Evolutionary conservation across 1,140 invertebrate species (phyloP).

Genomic region (Drosophila sp.): DNA sequence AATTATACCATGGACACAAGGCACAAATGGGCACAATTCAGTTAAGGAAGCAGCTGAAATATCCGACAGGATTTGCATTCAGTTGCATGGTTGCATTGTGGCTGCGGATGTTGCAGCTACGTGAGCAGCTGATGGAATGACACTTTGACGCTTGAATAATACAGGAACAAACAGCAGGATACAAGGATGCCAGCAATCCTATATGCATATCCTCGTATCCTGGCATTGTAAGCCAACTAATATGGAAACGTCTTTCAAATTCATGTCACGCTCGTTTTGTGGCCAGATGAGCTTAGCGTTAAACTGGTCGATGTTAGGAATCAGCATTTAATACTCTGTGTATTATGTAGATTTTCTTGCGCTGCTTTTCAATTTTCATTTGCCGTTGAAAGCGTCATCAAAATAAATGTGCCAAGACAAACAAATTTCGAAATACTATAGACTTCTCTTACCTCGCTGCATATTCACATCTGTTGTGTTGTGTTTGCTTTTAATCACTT

Average conservation of each 20-base stretch:
- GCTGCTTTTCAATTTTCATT: slow-evolving; percentile 4
- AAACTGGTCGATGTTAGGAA: slow-evolving; percentile 1
- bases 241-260: slow-evolving; percentile 29
- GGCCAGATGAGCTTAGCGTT: slow-evolving; percentile 22
- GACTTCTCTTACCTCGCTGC: slow-evolving; percentile 70
- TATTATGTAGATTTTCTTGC: slow-evolving; percentile 9
- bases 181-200: slow-evolving; percentile 7
- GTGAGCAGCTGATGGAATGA: slow-evolving; percentile 35
- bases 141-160: slow-evolving; percentile 49
- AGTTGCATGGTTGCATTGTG: slow-evolving; percentile 19
- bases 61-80: slow-evolving; percentile 33
- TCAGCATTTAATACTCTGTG: slow-evolving; percentile 6
- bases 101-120: slow-evolving; percentile 2
- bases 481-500: slow-evolving; percentile 66
- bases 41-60: slow-evolving; percentile 5
- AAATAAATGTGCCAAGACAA: slow-evolving; percentile 2
- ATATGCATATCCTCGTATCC: slow-evolving; percentile 5
- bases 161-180: slow-evolving; percentile 19
- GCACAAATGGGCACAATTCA: neutral
- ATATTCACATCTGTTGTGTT: slow-evolving; percentile 37
- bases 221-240: slow-evolving; percentile 34
- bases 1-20: slow-evolving; percentile 13
- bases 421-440: slow-evolving; percentile 3
- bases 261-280: slow-evolving; percentile 28
- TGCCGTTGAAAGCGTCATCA: neutral